Evolutionary conservation across 2,113 vertebrate species (phyloP).

Genomic region (Pygoscelis adeliae): DNA sequence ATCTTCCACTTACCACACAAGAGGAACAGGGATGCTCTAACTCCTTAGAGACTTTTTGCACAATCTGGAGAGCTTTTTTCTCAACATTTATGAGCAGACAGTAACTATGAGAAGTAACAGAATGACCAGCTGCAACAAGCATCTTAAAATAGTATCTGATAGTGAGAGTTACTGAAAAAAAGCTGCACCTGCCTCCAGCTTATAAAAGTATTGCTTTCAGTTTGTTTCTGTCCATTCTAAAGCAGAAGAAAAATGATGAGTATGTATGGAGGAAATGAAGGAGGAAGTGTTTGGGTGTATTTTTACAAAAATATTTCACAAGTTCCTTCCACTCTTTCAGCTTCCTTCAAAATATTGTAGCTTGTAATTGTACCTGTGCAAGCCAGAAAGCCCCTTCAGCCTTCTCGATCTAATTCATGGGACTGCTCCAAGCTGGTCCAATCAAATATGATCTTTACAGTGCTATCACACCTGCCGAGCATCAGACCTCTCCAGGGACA

Average conservation of each 20-base stretch:
- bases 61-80: constrained; percentile 14
- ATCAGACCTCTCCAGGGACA: background rate
- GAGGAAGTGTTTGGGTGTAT: constrained; percentile 43
- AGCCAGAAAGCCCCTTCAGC: background rate
- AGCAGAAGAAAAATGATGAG: constrained; percentile 35
- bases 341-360: background rate
- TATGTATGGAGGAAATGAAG: background rate
- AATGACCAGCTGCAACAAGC: background rate
- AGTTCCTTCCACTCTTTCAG: constrained; percentile 29
- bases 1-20: background rate
- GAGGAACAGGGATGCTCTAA: background rate
- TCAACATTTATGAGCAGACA: background rate
- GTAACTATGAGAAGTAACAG: background rate
- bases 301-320: constrained; percentile 35
- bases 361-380: background rate
- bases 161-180: constrained; percentile 37
- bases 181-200: constrained; percentile 44
- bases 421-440: background rate
- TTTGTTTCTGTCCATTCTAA: constrained; percentile 1
- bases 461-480: background rate
- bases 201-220: background rate
- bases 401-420: background rate
- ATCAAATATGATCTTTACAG: background rate
- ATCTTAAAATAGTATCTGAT: constrained; percentile 44
- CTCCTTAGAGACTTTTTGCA: background rate